A percentile compares a stretch with the other conserved stretches of the same genome.
Conservation (phyloP, 2,888 invertebrate genomes). For the Trichacis sp. region DNA sequence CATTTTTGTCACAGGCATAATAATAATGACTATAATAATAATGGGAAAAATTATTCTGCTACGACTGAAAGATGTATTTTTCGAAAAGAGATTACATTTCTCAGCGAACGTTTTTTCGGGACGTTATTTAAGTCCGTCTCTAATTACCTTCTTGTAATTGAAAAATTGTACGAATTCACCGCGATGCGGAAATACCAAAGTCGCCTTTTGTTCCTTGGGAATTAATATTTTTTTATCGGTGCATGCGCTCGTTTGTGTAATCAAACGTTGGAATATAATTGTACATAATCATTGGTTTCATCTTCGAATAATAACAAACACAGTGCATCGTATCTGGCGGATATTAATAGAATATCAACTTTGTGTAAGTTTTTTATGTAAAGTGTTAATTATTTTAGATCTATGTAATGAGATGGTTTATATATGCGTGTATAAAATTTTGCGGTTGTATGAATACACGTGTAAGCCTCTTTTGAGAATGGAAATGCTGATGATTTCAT, state of each 20-base stretch:
- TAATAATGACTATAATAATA: no score
- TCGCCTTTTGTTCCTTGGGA: constrained; percentile 23
- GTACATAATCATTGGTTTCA: background rate
- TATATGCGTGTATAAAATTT: constrained; percentile 21
- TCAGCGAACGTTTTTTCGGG: constrained; percentile 24
- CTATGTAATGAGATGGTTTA: constrained; percentile 28
- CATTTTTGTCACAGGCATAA: constrained; percentile 1
- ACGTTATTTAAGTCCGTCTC: constrained; percentile 30
- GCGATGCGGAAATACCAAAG: constrained; percentile 63
- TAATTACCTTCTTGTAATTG: constrained; percentile 32
- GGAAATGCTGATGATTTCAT: constrained; percentile 12
- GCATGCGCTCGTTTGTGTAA: background rate
- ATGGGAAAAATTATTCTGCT: background rate
- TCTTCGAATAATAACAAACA: background rate
- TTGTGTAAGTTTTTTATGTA: constrained; percentile 9
- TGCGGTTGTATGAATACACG: constrained; percentile 25
- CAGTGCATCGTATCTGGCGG: background rate
- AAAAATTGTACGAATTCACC: constrained; percentile 54
- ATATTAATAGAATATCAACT: no score
- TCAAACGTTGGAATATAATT: background rate
- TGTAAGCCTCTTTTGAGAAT: constrained; percentile 15
- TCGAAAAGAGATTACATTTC: constrained; percentile 23
- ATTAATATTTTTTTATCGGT: constrained; percentile 10
- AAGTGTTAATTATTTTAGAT: constrained; percentile 19
- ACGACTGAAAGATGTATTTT: constrained; percentile 1